Evolutionary conservation across 2,888 invertebrate genomes (phyloP), one percentile per base, ranked within the genome.

Genomic region (Mesodorylaimus sp.): DNA sequence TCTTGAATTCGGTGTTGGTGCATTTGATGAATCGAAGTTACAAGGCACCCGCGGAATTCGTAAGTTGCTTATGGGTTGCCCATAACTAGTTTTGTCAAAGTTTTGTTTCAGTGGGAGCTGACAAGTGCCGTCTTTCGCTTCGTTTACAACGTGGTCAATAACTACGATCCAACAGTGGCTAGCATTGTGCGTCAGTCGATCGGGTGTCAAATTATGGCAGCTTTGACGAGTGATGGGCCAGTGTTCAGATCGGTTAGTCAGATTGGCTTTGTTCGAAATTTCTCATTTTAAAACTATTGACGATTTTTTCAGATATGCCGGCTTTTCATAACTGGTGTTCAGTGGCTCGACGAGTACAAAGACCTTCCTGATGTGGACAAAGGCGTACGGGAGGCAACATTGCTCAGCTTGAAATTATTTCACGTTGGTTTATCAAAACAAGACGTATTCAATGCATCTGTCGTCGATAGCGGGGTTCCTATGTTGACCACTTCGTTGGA

Each of bases 161-260:
- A 16, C 16, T 32, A 32, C 32, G 32, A 32, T 32, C 10, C 16
- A 7, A 32, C 32, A 16, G 7, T 32, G 32, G 7, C 32, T 10
- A 10, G 10, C 10, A 16, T 32, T 7, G 16, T 10, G 7, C 7
- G 16, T 32, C 32, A 32, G 16, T 32, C 32, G 32, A 32, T 32
- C 32, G 32, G 44, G 5, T 16, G 16, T 26, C 44, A 44, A 10
- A 26, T 44, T 23, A 16, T 44, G 74, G 69, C 85, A 23, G 80
- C 83, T 60, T 72, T 91, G 62, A 80, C 89, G 61, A 80, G 80
- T 37, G 82, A 83, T 64, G 83, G 86, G 0, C 81, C 84, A 53
- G 72, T 85, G 51, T 72, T 85, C 54, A 75, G 79, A 54, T 74
- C 82, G 51, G 74, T 74, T 59, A 53, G 56, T 47, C 21, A 27